A percentile compares a stretch with the other conserved stretches of the same genome.
phyloP scores from a whole-genome alignment of 1,140 invertebrate genomes.

The Chionoecetes opilio region DNA sequence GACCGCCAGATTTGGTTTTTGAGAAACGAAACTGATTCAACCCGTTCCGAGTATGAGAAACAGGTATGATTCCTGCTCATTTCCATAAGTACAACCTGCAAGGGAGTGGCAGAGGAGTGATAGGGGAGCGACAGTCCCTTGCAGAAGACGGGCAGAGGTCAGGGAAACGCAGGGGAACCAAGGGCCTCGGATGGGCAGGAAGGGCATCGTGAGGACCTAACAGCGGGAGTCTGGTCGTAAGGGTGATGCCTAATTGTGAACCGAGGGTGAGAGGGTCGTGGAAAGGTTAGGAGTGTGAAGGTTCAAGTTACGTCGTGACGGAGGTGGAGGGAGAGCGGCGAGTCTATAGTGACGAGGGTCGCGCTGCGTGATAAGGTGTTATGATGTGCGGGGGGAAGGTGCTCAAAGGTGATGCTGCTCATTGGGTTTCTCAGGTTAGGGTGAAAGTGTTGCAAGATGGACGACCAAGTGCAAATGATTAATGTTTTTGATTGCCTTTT shows the following conservation, averaged over 20 bases:
- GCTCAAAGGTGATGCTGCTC: too few relatives aligned
- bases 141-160: background rate
- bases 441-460: background rate
- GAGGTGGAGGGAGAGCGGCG: background rate
- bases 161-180: background rate
- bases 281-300: conserved; percentile 37
- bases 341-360: background rate
- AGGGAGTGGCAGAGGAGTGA: background rate
- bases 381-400: background rate
- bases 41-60: conserved; percentile 29
- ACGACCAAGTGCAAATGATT: background rate
- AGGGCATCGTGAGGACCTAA: background rate
- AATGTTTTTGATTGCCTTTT: background rate
- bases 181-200: background rate
- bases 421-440: background rate
- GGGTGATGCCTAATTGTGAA: background rate
- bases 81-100: conserved; percentile 10
- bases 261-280: conserved; percentile 2
- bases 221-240: background rate
- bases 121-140: background rate
- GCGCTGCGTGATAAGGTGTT: background rate
- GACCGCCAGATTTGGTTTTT: conserved; percentile 23
- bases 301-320: conserved; percentile 59
- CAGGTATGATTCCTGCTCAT: conserved; percentile 47
- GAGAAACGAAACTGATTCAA: background rate